Base-by-base conservation (phyloP, 2,797 vertebrate genomes). In the Darevskia nairensis region DNA sequence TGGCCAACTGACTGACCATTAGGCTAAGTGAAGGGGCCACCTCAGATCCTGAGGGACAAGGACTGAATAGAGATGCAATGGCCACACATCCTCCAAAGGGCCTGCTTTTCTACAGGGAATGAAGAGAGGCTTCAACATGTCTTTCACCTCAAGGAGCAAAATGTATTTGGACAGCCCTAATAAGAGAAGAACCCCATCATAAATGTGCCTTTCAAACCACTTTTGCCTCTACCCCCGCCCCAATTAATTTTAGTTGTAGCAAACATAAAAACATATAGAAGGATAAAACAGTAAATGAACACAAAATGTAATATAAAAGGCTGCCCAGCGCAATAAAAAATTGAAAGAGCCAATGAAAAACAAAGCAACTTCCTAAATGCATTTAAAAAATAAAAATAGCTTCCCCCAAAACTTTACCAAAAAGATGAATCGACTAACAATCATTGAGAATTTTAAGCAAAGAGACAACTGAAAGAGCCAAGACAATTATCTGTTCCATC, bases 401-500 rank as follows among this genome's bases (percentile, higher is more conserved):
- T n/a, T 32, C 27, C 15, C 27, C 75, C 29, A 35, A 8, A 19
- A 39, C 72, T 64, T 74, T 81, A 74, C 69, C 39, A 66, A 46
- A 76, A 13, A 2, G 17, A 27, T 82, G 19, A 39, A 77, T 83
- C 15, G 25, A 77, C 5, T 50, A 82, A 82, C 29, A 72, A 59
- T 35, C 19, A 23, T 41, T 55, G 23, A 29, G 39, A 68, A 68
- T 25, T 25, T 86, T 72, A 80, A 39, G 46, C 15, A 41, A 27
- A 64, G 61, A n/a, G 13, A 25, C 72, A 86, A 86, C n/a, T 64
- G 32, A 64, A 80, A 80, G 11, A 66, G 21, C 44, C 50, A 25
- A 82, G 13, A 82, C 50, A 72, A 50, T 68, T 82, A 87, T 88
- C 35, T n/a, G 8, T 27, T 84, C 76, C 19, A 80, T 61, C 39